Evolutionary conservation across 2,888 invertebrate species (phyloP).

Genomic region (Adineta ricciae): DNA sequence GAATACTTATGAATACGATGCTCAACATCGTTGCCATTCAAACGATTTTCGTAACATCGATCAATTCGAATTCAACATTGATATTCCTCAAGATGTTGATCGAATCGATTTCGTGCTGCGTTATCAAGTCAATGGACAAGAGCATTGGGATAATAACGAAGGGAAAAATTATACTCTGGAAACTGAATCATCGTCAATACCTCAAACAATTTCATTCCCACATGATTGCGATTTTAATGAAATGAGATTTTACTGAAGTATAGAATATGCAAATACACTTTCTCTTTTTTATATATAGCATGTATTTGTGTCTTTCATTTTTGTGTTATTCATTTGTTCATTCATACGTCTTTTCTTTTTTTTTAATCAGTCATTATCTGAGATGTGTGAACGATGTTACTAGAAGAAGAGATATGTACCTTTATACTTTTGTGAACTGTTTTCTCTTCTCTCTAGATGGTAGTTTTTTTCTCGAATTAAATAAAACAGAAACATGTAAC

Average conservation of each 20-base stretch:
- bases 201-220: neutral
- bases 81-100: neutral
- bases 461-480: neutral
- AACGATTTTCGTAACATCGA: neutral
- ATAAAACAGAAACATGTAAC: neutral
- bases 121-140: neutral
- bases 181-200: neutral
- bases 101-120: neutral
- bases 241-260: constrained; percentile 14
- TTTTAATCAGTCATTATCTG: neutral
- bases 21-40: neutral
- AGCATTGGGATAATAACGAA: constrained; percentile 14
- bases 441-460: neutral
- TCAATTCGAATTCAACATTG: neutral
- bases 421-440: neutral
- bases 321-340: neutral
- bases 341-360: neutral
- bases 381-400: neutral
- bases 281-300: neutral
- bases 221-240: constrained; percentile 15
- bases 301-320: neutral
- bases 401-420: neutral
- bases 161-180: constrained; percentile 2
- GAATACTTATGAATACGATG: constrained; percentile 4
- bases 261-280: neutral